Percentiles rank a stretch among this genome's conserved stretches.
Conservation (phyloP, 2,888 invertebrate species). For the Elmis aenea region DNA sequence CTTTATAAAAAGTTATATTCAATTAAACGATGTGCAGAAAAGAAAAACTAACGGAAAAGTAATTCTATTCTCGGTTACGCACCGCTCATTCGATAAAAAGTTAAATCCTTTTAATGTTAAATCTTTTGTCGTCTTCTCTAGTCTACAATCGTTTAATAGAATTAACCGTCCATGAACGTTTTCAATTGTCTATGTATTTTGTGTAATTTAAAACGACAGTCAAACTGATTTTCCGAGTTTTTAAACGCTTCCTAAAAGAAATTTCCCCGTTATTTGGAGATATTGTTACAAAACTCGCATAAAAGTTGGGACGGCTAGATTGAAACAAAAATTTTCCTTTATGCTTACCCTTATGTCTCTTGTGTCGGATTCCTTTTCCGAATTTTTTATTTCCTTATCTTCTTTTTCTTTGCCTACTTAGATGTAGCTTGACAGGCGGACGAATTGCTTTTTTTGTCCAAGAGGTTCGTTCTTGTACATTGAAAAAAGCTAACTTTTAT, state of each 20-base stretch:
- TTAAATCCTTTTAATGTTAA: slow-evolving; percentile 27
- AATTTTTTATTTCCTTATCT: slow-evolving; percentile 6
- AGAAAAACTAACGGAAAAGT: slow-evolving; percentile 23
- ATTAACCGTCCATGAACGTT: slow-evolving; percentile 22
- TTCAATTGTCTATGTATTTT: slow-evolving; percentile 21
- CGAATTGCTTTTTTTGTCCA: slow-evolving; percentile 6
- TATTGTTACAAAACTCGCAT: too few species aligned
- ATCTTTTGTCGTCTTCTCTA: slow-evolving; percentile 23
- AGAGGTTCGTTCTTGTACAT: not conserved
- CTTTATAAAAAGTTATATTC: slow-evolving; percentile 24
- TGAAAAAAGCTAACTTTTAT: slow-evolving; percentile 2
- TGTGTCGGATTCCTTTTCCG: slow-evolving; percentile 1
- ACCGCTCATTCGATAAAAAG: slow-evolving; percentile 25
- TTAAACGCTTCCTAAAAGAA: too few species aligned
- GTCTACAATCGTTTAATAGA: slow-evolving; percentile 26
- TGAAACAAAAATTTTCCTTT: too few species aligned
- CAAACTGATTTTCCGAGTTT: too few species aligned
- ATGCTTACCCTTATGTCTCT: too few species aligned
- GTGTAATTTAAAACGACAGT: slow-evolving; percentile 11
- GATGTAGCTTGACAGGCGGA: slow-evolving; percentile 3
- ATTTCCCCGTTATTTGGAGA: too few species aligned
- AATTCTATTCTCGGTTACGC: slow-evolving; percentile 27
- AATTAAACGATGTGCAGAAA: slow-evolving; percentile 24
- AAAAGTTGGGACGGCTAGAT: too few species aligned
- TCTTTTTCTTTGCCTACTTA: slow-evolving; percentile 4